phyloP scores from a whole-genome alignment of 2,888 invertebrate genomes.

The Drosophila neotestacea region DNA sequence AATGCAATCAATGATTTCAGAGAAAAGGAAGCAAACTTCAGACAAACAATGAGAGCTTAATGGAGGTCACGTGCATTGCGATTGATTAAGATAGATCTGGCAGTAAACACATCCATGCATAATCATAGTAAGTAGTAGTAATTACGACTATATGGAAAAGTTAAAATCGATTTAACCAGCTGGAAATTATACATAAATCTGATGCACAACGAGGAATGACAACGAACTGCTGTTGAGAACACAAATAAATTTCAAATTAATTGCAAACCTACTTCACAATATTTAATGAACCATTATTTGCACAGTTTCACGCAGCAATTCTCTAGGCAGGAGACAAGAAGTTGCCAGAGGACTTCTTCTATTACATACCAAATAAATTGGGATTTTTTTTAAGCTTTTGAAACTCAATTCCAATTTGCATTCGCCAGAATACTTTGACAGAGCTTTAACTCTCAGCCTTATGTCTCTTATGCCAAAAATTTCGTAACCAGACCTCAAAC shows the following conservation, averaged over 20 bases:
- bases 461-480: too few species aligned
- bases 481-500: too few species aligned
- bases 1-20: slow-evolving; percentile 54
- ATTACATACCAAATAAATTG: background rate
- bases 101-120: slow-evolving; percentile 7
- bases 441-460: background rate
- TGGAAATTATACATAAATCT: slow-evolving; percentile 44
- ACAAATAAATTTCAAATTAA: slow-evolving; percentile 10
- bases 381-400: background rate
- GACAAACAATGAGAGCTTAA: slow-evolving; percentile 54
- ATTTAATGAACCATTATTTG: slow-evolving; percentile 5
- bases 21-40: slow-evolving; percentile 12
- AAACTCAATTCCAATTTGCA: background rate
- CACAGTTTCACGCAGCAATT: background rate
- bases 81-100: slow-evolving; percentile 37
- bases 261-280: background rate
- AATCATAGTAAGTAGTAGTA: background rate
- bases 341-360: background rate
- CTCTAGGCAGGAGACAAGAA: background rate
- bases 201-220: background rate
- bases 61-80: slow-evolving; percentile 56
- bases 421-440: background rate
- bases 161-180: slow-evolving; percentile 12
- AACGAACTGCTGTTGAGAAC: background rate
- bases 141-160: slow-evolving; percentile 1